These are phyloP conservation scores for Cydia amplana DNA, from an alignment of 1,140 invertebrate genomes.

Conservation along the genomic window DNA sequence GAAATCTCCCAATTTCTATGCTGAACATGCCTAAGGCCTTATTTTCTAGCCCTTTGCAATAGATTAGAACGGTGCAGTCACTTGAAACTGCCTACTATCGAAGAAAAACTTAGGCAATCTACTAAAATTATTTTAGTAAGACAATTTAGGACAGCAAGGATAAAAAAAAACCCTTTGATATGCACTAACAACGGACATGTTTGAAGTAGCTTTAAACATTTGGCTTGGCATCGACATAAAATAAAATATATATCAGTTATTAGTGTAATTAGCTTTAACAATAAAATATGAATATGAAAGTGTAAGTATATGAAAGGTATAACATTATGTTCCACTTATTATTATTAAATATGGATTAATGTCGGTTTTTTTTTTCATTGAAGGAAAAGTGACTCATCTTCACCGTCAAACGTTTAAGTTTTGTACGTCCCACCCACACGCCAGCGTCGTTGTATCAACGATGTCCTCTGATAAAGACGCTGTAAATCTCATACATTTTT, in stretches of 20 bases:
- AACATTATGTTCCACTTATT: too few relatives aligned
- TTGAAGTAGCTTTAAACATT: too few relatives aligned
- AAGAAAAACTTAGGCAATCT: background rate
- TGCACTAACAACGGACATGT: too few relatives aligned
- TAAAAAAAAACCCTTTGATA: too few relatives aligned
- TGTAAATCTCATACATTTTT: conserved; percentile 71
- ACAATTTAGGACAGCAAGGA: too few relatives aligned
- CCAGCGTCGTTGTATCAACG: conserved; percentile 39
- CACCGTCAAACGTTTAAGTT: background rate
- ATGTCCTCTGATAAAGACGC: conserved; percentile 56
- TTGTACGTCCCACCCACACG: background rate
- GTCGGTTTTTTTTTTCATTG: too few relatives aligned
- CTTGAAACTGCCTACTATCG: background rate
- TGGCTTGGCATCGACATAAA: too few relatives aligned
- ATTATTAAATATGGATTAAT: too few relatives aligned
- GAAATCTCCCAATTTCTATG: conserved; percentile 54
- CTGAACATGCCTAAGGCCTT: conserved; percentile 45
- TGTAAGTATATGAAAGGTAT: too few relatives aligned
- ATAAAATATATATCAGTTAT: too few relatives aligned
- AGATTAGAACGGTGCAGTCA: background rate
- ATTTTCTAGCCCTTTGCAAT: background rate
- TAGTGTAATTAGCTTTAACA: too few relatives aligned
- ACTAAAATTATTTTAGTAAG: background rate
- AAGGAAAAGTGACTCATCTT: background rate
- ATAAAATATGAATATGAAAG: too few relatives aligned